Percentiles rank a stretch among this genome's conserved stretches.
Conservation (phyloP, 2,888 invertebrate genomes). For the Xanthostigma xanthostigma region DNA sequence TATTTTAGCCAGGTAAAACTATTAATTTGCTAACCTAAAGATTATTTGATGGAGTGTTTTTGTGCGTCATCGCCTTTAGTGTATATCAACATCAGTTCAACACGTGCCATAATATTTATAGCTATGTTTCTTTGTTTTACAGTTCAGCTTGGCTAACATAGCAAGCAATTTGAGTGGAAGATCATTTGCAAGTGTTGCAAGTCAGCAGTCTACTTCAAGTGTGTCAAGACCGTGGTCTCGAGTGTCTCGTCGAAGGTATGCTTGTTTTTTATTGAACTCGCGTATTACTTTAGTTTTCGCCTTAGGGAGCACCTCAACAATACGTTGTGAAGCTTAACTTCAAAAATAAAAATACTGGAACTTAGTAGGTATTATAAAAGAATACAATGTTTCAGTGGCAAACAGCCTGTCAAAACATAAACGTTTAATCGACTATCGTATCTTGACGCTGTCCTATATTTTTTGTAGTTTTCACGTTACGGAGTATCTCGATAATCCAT, state of each 20-base stretch:
- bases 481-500: too few relatives aligned
- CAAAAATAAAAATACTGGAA: too few relatives aligned
- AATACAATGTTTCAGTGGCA: too few relatives aligned
- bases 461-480: too few relatives aligned
- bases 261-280: constrained; percentile 2
- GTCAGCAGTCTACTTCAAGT: constrained; percentile 43
- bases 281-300: not conserved
- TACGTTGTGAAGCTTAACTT: too few relatives aligned
- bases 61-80: constrained; percentile 23
- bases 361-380: too few relatives aligned
- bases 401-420: too few relatives aligned
- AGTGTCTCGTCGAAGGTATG: constrained; percentile 48
- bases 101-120: constrained; percentile 7
- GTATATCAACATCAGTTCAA: constrained; percentile 9
- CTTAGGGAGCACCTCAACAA: too few relatives aligned
- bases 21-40: constrained; percentile 15
- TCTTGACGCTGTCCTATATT: too few relatives aligned
- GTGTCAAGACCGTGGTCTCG: constrained; percentile 51
- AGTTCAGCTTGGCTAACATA: constrained; percentile 43
- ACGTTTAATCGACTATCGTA: too few relatives aligned
- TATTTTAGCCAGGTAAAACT: constrained; percentile 16
- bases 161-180: constrained; percentile 43
- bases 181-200: constrained; percentile 41
- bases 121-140: constrained; percentile 18
- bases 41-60: constrained; percentile 12